Evolutionary conservation across 2,888 invertebrate species (phyloP).

Genomic region (Tenthredo scrophulariae): DNA sequence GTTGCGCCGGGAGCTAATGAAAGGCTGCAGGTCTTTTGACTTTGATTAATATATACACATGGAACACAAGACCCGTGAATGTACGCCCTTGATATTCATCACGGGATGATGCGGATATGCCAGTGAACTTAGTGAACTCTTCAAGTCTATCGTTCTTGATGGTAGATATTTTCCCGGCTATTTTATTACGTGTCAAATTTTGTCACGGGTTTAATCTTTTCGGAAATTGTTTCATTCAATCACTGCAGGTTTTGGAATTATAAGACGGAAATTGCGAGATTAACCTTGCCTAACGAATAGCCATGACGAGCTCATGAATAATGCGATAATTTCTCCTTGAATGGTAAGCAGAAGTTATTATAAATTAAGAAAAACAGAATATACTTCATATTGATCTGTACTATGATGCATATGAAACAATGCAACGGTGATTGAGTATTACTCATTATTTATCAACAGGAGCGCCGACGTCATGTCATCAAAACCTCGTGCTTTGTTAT

Average conservation of each 20-base stretch:
- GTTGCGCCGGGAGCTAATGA: background rate
- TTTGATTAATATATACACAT: conserved; percentile 2
- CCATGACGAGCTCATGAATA: conserved; percentile 5
- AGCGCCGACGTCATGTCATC: background rate
- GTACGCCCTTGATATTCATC: conserved; percentile 3
- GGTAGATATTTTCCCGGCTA: background rate
- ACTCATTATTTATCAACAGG: background rate
- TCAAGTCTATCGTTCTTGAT: background rate
- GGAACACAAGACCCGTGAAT: background rate
- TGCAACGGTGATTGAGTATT: background rate
- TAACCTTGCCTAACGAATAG: conserved; percentile 17
- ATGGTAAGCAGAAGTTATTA: background rate
- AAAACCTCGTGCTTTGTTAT: background rate
- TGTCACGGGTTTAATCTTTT: background rate
- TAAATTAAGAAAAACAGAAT: background rate
- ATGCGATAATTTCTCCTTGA: conserved; percentile 24
- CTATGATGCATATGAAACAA: conserved; percentile 8
- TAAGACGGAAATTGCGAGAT: background rate
- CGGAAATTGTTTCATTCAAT: background rate
- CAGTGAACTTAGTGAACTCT: conserved; percentile 7
- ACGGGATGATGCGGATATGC: background rate
- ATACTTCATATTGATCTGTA: background rate
- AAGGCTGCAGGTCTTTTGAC: background rate
- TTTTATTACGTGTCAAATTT: background rate
- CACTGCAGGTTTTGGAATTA: background rate